A percentile compares a stretch with the other conserved stretches of the same genome.
Evolutionary conservation across 1,140 invertebrate species (phyloP).

Genomic region (Copidosoma floridanum): DNA sequence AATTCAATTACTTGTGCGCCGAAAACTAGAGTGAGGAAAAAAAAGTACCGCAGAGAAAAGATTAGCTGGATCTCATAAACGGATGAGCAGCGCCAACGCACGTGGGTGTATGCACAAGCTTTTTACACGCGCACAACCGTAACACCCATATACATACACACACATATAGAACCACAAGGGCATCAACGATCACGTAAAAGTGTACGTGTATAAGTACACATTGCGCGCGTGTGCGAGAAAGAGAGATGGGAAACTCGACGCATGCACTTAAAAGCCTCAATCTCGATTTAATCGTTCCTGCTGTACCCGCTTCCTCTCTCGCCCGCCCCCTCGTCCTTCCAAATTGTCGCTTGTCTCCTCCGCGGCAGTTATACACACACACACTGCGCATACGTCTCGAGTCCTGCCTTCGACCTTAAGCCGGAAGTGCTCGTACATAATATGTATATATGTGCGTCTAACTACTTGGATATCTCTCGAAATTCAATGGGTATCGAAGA

Average conservation of each 20-base stretch:
- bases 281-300: constrained; percentile 34
- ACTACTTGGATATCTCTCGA: no score
- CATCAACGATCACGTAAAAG: no score
- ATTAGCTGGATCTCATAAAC: no score
- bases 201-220: neutral
- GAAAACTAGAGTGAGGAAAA: no score
- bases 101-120: neutral
- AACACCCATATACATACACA: neutral
- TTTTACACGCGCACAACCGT: neutral
- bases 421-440: constrained; percentile 39
- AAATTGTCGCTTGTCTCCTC: no score
- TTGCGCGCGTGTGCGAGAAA: no score
- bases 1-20: no score
- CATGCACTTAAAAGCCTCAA: constrained; percentile 24
- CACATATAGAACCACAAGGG: no score
- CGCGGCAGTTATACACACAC: neutral
- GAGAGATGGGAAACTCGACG: no score
- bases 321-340: constrained; percentile 1
- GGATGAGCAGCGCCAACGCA: no score
- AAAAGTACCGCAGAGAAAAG: no score
- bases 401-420: constrained; percentile 27
- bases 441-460: neutral
- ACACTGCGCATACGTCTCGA: neutral
- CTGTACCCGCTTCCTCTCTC: constrained; percentile 13
- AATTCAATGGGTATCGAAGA: no score